phyloP scores from a whole-genome alignment of 1,140 invertebrate species.

The Euglossa dilemma region DNA sequence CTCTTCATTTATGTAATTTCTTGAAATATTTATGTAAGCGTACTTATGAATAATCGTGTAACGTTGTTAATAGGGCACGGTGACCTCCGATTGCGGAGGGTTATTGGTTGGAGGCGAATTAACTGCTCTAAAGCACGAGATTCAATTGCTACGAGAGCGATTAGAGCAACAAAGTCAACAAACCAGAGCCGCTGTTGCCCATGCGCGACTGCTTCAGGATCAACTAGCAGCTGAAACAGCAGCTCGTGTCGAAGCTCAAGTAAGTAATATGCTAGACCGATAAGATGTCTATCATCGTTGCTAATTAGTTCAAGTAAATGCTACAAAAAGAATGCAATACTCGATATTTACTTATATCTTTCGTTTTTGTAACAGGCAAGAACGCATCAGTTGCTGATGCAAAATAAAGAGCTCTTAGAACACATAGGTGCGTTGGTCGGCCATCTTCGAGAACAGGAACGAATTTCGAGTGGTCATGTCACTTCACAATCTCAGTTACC shows the following conservation, averaged over 20 bases:
- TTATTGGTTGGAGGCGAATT: conserved; percentile 82
- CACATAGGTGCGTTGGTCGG: conserved; percentile 94
- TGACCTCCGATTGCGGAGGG: conserved; percentile 76
- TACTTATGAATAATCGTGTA: background rate
- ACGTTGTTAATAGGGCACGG: conserved; percentile 69
- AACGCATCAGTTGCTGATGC: conserved; percentile 95
- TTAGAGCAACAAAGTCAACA: conserved; percentile 97
- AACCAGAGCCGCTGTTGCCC: conserved; percentile 95
- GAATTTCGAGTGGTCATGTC: conserved; percentile 78
- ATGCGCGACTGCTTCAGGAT: conserved; percentile 94
- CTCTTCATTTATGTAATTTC: no score
- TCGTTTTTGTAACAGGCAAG: conserved; percentile 86
- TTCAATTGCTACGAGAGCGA: conserved; percentile 93
- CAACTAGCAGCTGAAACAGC: conserved; percentile 97
- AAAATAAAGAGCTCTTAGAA: conserved; percentile 97
- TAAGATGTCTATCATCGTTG: background rate
- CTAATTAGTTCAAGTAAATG: no score
- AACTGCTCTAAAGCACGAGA: conserved; percentile 87
- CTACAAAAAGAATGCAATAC: background rate
- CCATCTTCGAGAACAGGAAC: conserved; percentile 92
- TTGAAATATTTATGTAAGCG: no score
- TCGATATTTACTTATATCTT: background rate
- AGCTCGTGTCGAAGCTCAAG: conserved; percentile 96
- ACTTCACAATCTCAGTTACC: conserved; percentile 71
- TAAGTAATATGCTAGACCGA: conserved; percentile 73